A percentile compares a stretch with the other conserved stretches of the same genome.
phyloP scores from a whole-genome alignment of 2,888 invertebrate species.

The Aphrophora alni region DNA sequence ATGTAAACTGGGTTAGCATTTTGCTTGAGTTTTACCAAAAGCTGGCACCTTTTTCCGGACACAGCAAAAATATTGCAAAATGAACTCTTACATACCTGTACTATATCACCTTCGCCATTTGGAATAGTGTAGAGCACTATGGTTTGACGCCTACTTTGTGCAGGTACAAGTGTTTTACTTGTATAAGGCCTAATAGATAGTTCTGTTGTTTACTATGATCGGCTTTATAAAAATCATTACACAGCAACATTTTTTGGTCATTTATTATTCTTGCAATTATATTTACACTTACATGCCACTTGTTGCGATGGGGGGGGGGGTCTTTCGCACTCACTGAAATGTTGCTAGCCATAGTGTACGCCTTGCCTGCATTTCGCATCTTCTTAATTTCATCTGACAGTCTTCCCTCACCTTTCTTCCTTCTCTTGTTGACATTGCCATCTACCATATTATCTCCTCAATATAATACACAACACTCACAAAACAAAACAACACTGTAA shows the following conservation, averaged over 20 bases:
- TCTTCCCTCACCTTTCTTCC: constrained; percentile 10
- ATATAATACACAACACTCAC: background rate
- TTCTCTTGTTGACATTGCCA: background rate
- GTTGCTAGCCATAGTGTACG: background rate
- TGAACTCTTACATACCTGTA: background rate
- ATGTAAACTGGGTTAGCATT: background rate
- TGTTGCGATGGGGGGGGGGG: background rate
- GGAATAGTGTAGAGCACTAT: background rate
- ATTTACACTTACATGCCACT: constrained; percentile 7
- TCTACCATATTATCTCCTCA: background rate
- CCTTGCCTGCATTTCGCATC: background rate
- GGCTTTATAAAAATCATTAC: constrained; percentile 16
- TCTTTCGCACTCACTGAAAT: background rate
- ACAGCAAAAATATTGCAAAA: constrained; percentile 4
- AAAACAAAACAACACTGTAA: background rate
- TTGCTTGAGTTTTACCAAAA: background rate
- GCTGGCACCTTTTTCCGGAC: background rate
- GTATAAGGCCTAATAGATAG: constrained; percentile 5
- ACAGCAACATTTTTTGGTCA: background rate
- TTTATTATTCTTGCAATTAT: constrained; percentile 13
- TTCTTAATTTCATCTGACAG: background rate
- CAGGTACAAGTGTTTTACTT: background rate
- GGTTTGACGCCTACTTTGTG: background rate
- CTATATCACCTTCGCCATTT: constrained; percentile 15
- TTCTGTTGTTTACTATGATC: background rate